Evolutionary conservation across 2,888 invertebrate genomes (phyloP).

Genomic region (Tanaodytes sp.): DNA sequence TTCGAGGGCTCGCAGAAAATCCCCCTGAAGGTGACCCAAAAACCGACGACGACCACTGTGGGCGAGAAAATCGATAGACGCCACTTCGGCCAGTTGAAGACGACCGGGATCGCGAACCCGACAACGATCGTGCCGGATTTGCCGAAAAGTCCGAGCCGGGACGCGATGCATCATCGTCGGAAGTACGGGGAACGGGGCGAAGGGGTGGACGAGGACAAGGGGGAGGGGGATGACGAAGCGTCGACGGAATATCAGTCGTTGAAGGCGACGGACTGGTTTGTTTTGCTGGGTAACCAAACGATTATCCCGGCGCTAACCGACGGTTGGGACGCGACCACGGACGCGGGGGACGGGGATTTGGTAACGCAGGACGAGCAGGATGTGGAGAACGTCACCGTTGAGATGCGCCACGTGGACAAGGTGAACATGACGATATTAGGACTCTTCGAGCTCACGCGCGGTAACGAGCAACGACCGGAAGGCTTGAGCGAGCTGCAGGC

Average conservation of each 20-base stretch:
- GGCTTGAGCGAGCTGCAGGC: conserved; percentile 85
- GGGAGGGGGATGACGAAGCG: conserved; percentile 14
- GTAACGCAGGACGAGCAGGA: neutral
- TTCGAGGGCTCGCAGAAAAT: conserved; percentile 65
- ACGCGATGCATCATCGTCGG: conserved; percentile 58
- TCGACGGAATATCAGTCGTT: conserved; percentile 16
- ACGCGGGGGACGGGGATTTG: neutral
- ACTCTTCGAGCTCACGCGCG: conserved; percentile 84
- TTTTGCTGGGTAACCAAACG: conserved; percentile 12
- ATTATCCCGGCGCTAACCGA: conserved; percentile 21
- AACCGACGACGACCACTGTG: conserved; percentile 54
- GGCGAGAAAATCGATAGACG: conserved; percentile 67
- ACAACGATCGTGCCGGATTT: conserved; percentile 56
- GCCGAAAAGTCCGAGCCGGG: conserved; percentile 62
- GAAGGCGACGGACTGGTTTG: conserved; percentile 13
- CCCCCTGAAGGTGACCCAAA: conserved; percentile 60
- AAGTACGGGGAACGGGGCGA: too few relatives aligned
- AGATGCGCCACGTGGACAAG: conserved; percentile 56
- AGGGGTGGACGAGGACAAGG: neutral
- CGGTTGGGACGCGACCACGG: conserved; percentile 3
- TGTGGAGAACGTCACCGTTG: conserved; percentile 38
- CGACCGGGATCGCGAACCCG: conserved; percentile 47
- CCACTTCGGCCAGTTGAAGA: conserved; percentile 65
- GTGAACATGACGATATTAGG: conserved; percentile 81
- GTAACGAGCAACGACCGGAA: conserved; percentile 78